phyloP scores from a whole-genome alignment of 2,888 invertebrate species.

The Tetheella fluctuosa region DNA sequence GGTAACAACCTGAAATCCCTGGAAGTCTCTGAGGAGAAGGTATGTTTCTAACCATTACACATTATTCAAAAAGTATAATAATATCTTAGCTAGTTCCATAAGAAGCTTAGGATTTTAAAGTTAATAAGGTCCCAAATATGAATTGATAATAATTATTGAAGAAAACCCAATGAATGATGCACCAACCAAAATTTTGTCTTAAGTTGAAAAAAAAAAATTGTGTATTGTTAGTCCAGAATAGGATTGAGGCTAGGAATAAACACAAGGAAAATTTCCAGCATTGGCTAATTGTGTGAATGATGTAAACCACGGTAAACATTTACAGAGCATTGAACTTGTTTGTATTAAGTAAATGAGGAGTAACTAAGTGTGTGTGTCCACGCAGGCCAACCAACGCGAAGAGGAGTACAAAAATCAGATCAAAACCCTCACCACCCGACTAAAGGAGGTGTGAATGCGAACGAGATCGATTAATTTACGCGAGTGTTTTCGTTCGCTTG shows the following conservation, averaged over 20 bases:
- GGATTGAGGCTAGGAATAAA: background rate
- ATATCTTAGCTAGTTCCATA: slow-evolving; percentile 11
- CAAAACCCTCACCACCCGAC: slow-evolving; percentile 98
- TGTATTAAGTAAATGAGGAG: slow-evolving; percentile 26
- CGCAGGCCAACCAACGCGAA: slow-evolving; percentile 99
- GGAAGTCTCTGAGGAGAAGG: slow-evolving; percentile 99
- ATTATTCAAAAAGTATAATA: slow-evolving; percentile 12
- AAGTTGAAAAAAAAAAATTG: too few species aligned
- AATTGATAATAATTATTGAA: background rate
- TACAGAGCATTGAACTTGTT: slow-evolving; percentile 1
- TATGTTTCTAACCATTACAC: slow-evolving; percentile 73
- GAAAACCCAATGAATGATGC: slow-evolving; percentile 56
- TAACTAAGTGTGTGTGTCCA: slow-evolving; percentile 63
- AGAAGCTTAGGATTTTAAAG: background rate
- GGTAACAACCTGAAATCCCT: slow-evolving; percentile 99
- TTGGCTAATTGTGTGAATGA: slow-evolving; percentile 2
- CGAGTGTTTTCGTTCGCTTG: slow-evolving; percentile 74
- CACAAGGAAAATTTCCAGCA: background rate
- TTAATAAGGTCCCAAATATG: slow-evolving; percentile 8
- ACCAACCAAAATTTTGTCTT: slow-evolving; percentile 60
- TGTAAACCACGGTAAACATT: slow-evolving; percentile 3
- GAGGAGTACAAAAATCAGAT: slow-evolving; percentile 99
- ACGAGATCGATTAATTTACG: slow-evolving; percentile 60
- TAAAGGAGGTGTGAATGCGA: slow-evolving; percentile 96
- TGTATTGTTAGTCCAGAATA: background rate